A percentile compares a stretch with the other conserved stretches of the same genome.
phyloP scores from a whole-genome alignment of 2,113 vertebrate genomes.

The Gymnarchus niloticus region DNA sequence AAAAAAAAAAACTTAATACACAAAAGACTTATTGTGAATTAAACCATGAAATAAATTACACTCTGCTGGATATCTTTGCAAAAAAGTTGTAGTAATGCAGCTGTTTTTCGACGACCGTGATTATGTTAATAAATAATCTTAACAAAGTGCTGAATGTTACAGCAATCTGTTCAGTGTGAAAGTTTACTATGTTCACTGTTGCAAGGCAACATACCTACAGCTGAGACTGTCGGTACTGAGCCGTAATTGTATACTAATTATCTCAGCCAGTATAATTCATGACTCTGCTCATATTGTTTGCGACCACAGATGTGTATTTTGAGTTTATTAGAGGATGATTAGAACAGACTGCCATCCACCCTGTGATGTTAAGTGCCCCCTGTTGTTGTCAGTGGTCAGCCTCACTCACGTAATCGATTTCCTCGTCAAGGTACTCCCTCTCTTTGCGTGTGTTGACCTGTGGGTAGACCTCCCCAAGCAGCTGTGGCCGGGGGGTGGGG shows the following conservation, averaged over 20 bases:
- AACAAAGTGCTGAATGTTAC: background rate
- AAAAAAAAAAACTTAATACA: background rate
- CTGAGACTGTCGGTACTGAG: background rate
- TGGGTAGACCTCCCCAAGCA: conserved; percentile 82
- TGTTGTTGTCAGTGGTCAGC: background rate
- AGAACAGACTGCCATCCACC: too few relatives aligned
- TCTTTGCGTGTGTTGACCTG: conserved; percentile 82
- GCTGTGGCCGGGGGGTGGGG: conserved; percentile 55
- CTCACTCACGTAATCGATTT: conserved; percentile 87
- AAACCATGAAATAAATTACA: background rate
- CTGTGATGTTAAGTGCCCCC: background rate
- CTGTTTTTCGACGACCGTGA: background rate
- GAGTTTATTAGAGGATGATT: too few relatives aligned
- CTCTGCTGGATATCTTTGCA: background rate
- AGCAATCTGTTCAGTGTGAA: background rate
- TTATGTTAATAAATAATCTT: background rate
- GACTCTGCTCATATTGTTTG: too few relatives aligned
- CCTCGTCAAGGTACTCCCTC: conserved; percentile 80
- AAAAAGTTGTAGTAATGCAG: background rate
- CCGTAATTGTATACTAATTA: background rate
- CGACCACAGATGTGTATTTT: too few relatives aligned
- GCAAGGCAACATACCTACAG: background rate
- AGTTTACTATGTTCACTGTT: background rate
- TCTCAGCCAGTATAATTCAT: background rate
- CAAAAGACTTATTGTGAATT: background rate